Conservation (phyloP, 2,113 vertebrate genomes). For the Macheiramphus alcinus region DNA sequence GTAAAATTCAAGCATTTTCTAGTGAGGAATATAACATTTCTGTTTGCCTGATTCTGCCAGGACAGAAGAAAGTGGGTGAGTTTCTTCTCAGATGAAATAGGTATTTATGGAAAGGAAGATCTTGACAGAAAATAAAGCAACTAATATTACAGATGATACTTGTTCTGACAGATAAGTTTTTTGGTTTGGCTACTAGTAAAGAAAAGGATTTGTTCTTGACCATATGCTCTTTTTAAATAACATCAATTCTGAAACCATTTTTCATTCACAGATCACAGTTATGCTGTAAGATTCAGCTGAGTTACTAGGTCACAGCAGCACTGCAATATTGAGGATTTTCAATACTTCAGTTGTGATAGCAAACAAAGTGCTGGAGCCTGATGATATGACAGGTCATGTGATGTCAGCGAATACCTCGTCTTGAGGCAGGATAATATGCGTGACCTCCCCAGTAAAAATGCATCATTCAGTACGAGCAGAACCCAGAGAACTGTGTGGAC, state of each 20-base stretch:
- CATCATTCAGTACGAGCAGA: not conserved
- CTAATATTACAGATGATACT: not conserved
- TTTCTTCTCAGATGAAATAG: not conserved
- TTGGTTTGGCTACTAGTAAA: not conserved
- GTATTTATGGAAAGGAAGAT: not conserved
- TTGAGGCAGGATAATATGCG: not conserved
- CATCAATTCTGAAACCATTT: not conserved
- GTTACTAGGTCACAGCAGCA: not conserved
- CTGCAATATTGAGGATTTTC: not conserved
- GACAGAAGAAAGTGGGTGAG: not conserved
- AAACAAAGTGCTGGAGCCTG: constrained; percentile 10
- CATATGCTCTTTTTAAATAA: not conserved
- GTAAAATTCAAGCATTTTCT: not conserved
- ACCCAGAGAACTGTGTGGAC: not conserved
- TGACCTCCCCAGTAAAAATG: not conserved
- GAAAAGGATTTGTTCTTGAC: not conserved
- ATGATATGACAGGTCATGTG: not conserved
- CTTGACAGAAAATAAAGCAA: not conserved
- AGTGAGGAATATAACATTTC: not conserved
- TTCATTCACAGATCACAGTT: not conserved
- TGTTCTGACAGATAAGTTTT: not conserved
- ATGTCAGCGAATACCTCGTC: not conserved
- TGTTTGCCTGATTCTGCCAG: not conserved
- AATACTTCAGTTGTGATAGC: not conserved
- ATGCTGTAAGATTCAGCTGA: not conserved